Conservation (phyloP, 2,113 vertebrate genomes). For the Numenius arquata region DNA sequence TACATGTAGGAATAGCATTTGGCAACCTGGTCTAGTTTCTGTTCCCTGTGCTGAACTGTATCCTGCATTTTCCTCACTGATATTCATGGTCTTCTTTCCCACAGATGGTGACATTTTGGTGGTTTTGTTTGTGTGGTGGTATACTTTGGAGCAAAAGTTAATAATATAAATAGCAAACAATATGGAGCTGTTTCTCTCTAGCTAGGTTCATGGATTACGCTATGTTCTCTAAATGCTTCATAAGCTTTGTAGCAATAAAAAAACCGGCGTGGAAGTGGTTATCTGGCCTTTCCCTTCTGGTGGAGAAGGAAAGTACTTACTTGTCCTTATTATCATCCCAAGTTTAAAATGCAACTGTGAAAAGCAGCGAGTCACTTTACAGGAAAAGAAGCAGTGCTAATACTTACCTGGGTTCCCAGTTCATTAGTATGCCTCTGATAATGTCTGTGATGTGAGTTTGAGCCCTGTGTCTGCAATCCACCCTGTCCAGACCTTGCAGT, state of each 20-base stretch:
- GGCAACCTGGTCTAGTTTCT: not conserved
- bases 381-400: not conserved
- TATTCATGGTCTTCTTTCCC: not conserved
- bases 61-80: accelerated
- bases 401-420: not conserved
- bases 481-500: not conserved
- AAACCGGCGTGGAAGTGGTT: not conserved
- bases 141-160: not conserved
- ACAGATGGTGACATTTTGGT: not conserved
- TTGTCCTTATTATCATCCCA: not conserved
- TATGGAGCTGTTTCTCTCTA: not conserved
- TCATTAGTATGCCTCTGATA: not conserved
- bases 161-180: not conserved
- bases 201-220: not conserved
- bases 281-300: not conserved
- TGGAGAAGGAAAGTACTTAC: not conserved
- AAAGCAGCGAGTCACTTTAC: not conserved
- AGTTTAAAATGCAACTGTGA: not conserved
- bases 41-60: not conserved
- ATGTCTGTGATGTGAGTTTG: not conserved
- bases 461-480: not conserved
- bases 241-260: not conserved
- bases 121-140: not conserved
- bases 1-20: not conserved
- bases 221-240: not conserved